Evolutionary conservation across 2,888 invertebrate genomes (phyloP).

Genomic region (Agrochola lychnidis): DNA sequence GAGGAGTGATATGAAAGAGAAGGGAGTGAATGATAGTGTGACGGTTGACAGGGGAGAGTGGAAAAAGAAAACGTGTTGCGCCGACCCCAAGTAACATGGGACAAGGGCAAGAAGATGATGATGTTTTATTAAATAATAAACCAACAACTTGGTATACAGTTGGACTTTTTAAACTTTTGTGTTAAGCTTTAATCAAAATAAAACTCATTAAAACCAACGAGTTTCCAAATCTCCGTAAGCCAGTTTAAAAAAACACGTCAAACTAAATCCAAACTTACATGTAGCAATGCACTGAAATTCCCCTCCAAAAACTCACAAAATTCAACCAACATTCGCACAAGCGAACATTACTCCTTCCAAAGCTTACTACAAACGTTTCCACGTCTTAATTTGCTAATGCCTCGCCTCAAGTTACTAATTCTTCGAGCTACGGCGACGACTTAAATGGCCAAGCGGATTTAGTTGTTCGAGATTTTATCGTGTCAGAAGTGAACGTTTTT

Average conservation of each 20-base stretch:
- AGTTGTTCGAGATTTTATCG: conserved; percentile 46
- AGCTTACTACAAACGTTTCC: conserved; percentile 36
- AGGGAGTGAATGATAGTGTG: too few species aligned
- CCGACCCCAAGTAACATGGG: too few species aligned
- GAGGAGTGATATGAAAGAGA: too few species aligned
- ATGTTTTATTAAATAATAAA: too few species aligned
- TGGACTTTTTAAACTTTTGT: neutral
- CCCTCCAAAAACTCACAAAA: neutral
- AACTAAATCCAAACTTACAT: neutral
- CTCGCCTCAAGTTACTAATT: conserved; percentile 46
- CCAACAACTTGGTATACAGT: neutral
- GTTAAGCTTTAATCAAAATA: neutral
- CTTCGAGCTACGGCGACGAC: conserved; percentile 34
- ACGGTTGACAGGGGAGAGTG: too few species aligned
- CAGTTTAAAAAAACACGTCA: too few species aligned
- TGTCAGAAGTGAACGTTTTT: conserved; percentile 8
- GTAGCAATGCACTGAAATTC: neutral
- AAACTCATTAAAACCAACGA: neutral
- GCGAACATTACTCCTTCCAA: conserved; percentile 14
- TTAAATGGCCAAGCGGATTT: conserved; percentile 51
- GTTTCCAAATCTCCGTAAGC: neutral
- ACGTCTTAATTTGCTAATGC: conserved; percentile 53
- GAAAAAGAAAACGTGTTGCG: too few species aligned
- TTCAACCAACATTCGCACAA: neutral
- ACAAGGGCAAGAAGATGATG: too few species aligned